phyloP scores from a whole-genome alignment of 2,797 vertebrate genomes.

The Octomys mimax region DNA sequence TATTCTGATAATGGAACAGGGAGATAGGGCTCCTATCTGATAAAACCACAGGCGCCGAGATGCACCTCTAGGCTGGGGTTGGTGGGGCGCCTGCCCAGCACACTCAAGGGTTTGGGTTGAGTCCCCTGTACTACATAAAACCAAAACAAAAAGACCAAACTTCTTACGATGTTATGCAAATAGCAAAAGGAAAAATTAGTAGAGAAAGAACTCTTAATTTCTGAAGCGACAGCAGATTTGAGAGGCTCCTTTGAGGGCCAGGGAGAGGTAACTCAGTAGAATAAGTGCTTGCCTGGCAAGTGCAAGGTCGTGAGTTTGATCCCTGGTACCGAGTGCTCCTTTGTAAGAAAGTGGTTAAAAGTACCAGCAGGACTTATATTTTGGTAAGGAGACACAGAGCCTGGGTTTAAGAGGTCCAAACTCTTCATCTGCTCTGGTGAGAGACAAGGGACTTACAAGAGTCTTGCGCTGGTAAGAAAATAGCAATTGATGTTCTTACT shows the following conservation, averaged over 20 bases:
- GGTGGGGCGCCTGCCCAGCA: background rate
- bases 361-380: background rate
- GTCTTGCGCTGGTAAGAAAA: background rate
- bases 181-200: background rate
- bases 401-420: background rate
- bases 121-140: background rate
- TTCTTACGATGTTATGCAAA: constrained; percentile 12
- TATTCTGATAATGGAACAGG: background rate
- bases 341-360: too few species aligned
- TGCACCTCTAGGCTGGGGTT: too few species aligned
- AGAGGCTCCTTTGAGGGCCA: background rate
- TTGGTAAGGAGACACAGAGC: background rate
- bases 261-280: too few species aligned
- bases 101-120: too few species aligned
- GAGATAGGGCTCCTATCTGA: background rate
- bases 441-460: background rate
- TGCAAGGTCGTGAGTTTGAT: too few species aligned
- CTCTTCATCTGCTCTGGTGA: background rate
- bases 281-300: too few species aligned
- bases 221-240: background rate
- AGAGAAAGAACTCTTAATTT: background rate
- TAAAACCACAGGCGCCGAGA: background rate
- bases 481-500: background rate
- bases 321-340: too few species aligned
- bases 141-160: background rate